These are phyloP conservation scores for Etia nguti DNA, from an alignment of 2,113 vertebrate species.

Conservation along the genomic window DNA sequence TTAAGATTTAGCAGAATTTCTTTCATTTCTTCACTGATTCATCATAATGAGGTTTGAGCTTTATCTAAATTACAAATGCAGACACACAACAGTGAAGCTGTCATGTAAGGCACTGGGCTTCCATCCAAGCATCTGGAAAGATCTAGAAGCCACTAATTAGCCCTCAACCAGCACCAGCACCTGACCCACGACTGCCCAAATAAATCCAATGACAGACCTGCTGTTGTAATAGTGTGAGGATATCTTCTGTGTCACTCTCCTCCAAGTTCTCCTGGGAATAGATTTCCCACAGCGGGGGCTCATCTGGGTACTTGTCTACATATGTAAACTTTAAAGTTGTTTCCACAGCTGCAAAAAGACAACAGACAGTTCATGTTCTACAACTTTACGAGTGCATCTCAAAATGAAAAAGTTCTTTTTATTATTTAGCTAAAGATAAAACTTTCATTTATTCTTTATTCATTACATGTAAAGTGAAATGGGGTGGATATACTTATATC, in stretches of 20 bases:
- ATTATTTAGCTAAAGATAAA: neutral
- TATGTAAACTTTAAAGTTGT: conserved; percentile 93
- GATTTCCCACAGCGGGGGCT: conserved; percentile 89
- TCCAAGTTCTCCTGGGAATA: conserved; percentile 91
- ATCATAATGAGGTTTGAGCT: neutral
- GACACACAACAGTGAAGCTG: neutral
- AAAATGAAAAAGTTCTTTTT: neutral
- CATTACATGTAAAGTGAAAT: neutral
- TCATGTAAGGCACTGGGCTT: neutral
- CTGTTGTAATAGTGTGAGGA: conserved; percentile 84
- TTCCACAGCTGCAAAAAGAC: conserved; percentile 80
- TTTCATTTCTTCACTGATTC: neutral
- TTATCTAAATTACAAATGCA: neutral
- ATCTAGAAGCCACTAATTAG: neutral
- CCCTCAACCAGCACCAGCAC: neutral
- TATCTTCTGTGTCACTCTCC: conserved; percentile 75
- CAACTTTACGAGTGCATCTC: neutral
- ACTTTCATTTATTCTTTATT: neutral
- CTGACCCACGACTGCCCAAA: neutral
- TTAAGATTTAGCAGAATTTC: neutral
- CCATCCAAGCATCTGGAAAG: neutral
- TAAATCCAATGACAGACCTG: conserved; percentile 74
- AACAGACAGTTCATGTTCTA: neutral
- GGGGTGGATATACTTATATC: rapidly evolving
- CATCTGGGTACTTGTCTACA: conserved; percentile 92